These are phyloP conservation scores for Nycteola revayana DNA, from an alignment of 2,888 invertebrate genomes.

Conservation along the genomic window DNA sequence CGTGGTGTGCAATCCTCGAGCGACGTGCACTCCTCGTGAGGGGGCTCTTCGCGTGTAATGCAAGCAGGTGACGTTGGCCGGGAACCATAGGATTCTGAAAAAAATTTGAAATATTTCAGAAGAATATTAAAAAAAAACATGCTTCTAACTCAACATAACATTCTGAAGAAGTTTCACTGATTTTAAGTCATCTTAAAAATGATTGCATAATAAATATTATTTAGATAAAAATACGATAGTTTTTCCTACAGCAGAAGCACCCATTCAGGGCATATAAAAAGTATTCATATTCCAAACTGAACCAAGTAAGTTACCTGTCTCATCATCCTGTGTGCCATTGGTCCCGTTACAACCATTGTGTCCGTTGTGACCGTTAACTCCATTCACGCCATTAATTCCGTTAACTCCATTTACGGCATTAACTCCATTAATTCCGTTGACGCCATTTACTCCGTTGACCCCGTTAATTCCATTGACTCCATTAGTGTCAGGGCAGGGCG, in stretches of 20 bases:
- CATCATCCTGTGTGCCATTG: constrained; percentile 59
- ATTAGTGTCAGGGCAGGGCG: constrained; percentile 32
- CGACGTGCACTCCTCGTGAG: neutral
- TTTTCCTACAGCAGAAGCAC: too few species aligned
- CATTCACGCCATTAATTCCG: constrained; percentile 39
- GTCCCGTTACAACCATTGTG: constrained; percentile 43
- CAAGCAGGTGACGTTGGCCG: neutral
- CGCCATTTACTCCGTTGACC: constrained; percentile 37
- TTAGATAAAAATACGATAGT: too few species aligned
- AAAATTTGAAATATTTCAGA: too few species aligned
- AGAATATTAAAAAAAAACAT: too few species aligned
- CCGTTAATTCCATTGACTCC: constrained; percentile 40
- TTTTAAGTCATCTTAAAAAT: too few species aligned
- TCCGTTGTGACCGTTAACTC: constrained; percentile 41
- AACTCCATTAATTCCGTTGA: constrained; percentile 38
- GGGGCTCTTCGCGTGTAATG: neutral
- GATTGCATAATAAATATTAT: too few species aligned
- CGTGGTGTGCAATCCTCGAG: constrained; percentile 21
- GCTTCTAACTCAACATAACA: too few species aligned
- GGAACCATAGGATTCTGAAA: constrained; percentile 9
- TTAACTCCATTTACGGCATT: constrained; percentile 43
- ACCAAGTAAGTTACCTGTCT: constrained; percentile 62
- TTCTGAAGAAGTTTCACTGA: too few species aligned
- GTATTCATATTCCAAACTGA: too few species aligned
- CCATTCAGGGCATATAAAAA: too few species aligned